Percentiles rank a stretch among this genome's conserved stretches.
These are phyloP conservation scores for Scylla paramamosain DNA, from an alignment of 1,140 invertebrate species.

Conservation along the genomic window DNA sequence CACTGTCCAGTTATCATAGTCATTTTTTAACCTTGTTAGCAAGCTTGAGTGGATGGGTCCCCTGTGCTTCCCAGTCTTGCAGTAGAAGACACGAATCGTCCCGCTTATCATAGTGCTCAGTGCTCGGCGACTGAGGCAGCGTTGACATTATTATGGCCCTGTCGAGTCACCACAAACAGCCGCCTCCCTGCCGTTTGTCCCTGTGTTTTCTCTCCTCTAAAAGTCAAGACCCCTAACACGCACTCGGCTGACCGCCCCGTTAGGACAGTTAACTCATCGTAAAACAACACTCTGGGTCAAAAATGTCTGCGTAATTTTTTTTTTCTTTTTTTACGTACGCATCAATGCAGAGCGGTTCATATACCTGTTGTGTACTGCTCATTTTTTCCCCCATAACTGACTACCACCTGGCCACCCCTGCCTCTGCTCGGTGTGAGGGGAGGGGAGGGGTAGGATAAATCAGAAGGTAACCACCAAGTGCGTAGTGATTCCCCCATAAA, in stretches of 20 bases:
- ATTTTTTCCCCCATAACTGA: neutral
- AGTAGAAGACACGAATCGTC: neutral
- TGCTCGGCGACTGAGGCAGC: neutral
- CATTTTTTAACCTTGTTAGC: neutral
- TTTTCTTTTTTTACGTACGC: neutral
- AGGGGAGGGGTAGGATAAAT: slow-evolving; percentile 28
- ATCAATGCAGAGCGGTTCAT: neutral
- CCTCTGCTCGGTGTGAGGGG: neutral
- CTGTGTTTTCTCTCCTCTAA: neutral
- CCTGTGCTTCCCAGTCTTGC: neutral
- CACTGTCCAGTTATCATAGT: neutral
- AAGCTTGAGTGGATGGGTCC: neutral
- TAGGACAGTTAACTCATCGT: neutral
- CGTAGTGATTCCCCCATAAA: slow-evolving; percentile 39
- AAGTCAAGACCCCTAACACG: neutral
- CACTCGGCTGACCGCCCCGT: neutral
- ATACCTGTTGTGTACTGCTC: neutral
- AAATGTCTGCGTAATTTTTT: neutral
- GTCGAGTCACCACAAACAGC: neutral
- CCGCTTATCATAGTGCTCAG: neutral
- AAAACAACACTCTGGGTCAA: neutral
- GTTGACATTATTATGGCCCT: neutral
- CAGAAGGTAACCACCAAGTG: slow-evolving; percentile 36
- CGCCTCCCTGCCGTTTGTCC: neutral
- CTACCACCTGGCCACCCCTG: neutral